Base-by-base conservation (phyloP, 37 sponge, comb jelly and placozoan species). In the Agelas oroides region DNA sequence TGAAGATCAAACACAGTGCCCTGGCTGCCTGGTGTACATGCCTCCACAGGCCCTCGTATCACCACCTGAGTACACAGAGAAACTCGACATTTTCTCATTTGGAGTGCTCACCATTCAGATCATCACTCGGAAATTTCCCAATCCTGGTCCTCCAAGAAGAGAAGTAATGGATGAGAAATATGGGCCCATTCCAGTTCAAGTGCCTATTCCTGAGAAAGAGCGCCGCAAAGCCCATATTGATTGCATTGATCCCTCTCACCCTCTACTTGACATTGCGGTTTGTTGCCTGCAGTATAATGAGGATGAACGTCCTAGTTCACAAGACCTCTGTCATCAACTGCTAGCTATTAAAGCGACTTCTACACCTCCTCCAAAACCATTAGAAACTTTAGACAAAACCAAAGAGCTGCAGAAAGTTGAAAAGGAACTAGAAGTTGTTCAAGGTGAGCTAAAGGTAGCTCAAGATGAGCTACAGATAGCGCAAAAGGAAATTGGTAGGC, bases 81-180 rank as follows among this genome's bases (percentile, higher is more conserved):
- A 77, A 59, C 63, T 77, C 3, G 78, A 77, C 20, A 32, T 59
- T 3, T 77, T 60, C 55, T 77, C 78, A 12, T 77, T 60, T 77
- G 78, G 78, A 28, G 63, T 77, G 2, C 78, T 77, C 37, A 16
- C 23, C 5, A 11, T 77, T 33, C 78, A 77, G 53, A 38, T 73
- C 23, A 2, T 41, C 8, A 46, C 75, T 28, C 53, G 75, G 18
- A 30, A 35, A 30, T 73, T 73, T 18, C 75, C 75, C 24, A 2
- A 41, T 34, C 75, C 75, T 23, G 46, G 5, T 39, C 54, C 41
- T 12, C 53, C 21, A 53, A 31, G 17, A 20, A 41, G 36, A 20
- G 6, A 28, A 25, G 25, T 73, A 3, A 55, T 5, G 2, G 75
- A 73, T 73, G 15, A 6, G n/a, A 52, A 24, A n/a, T 46, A 46